Evolutionary conservation across 2,888 invertebrate genomes (phyloP).

Genomic region (Synanthedon myopaeformis): DNA sequence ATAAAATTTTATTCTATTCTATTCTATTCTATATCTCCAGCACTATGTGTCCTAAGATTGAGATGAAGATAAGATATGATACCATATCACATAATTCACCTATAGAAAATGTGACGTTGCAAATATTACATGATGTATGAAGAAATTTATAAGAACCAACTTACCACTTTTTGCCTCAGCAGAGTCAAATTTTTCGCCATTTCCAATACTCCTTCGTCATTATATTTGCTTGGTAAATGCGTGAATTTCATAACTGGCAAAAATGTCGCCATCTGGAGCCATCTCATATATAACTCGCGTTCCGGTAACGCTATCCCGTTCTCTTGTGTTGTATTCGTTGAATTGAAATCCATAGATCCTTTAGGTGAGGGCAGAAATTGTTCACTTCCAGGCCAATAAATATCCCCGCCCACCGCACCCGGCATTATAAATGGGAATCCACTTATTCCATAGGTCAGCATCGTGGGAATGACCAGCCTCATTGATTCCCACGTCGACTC

Average conservation of each 20-base stretch:
- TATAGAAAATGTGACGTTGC: too few relatives aligned
- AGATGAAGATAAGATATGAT: too few relatives aligned
- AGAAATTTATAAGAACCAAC: slow-evolving; percentile 10
- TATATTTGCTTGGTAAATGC: slow-evolving; percentile 89
- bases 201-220: slow-evolving; percentile 80
- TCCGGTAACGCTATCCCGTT: slow-evolving; percentile 73
- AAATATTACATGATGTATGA: neutral
- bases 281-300: slow-evolving; percentile 87
- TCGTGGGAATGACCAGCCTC: slow-evolving; percentile 85
- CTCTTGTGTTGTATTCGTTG: slow-evolving; percentile 40
- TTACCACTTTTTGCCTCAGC: slow-evolving; percentile 79
- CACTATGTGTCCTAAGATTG: too few relatives aligned
- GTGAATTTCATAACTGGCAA: slow-evolving; percentile 93
- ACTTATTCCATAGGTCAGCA: slow-evolving; percentile 87
- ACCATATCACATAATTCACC: too few relatives aligned
- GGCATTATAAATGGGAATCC: slow-evolving; percentile 95
- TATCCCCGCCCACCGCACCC: slow-evolving; percentile 93
- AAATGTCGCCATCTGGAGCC: slow-evolving; percentile 92
- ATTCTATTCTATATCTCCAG: too few relatives aligned
- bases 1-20: too few relatives aligned
- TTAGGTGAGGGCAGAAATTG: slow-evolving; percentile 67
- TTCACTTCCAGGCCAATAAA: slow-evolving; percentile 72
- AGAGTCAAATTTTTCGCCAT: slow-evolving; percentile 81
- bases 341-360: slow-evolving; percentile 39
- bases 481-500: slow-evolving; percentile 91